Conservation (phyloP, 2,113 vertebrate species). For the Phyllostomus hastatus region DNA sequence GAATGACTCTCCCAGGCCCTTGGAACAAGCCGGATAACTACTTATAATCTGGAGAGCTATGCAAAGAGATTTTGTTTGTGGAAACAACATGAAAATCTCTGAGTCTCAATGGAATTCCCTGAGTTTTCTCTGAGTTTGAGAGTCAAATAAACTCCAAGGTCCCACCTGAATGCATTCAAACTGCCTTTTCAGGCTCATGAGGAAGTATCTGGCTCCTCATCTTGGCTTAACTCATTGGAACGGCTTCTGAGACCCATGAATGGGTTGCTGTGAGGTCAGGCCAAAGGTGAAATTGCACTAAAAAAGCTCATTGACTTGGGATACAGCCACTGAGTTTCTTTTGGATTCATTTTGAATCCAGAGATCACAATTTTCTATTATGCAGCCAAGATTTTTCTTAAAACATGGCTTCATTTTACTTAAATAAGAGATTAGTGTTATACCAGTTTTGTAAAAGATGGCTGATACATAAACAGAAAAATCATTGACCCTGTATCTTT, state of each 20-base stretch:
- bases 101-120: background rate
- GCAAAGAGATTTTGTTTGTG: background rate
- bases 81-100: constrained; percentile 34
- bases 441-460: background rate
- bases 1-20: background rate
- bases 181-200: background rate
- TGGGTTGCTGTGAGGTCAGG: background rate
- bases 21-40: background rate
- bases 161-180: background rate
- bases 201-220: background rate
- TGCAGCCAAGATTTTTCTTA: background rate
- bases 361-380: background rate
- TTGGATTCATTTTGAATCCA: background rate
- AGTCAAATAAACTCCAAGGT: constrained; percentile 27
- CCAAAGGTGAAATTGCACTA: background rate
- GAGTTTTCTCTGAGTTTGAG: constrained; percentile 24
- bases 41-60: background rate
- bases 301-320: background rate
- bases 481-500: background rate
- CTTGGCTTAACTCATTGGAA: background rate
- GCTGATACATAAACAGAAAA: background rate
- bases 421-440: background rate
- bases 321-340: background rate
- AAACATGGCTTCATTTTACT: background rate
- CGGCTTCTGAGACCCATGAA: background rate